phyloP scores from a whole-genome alignment of 2,797 vertebrate species.

The Anabacerthia variegaticeps region DNA sequence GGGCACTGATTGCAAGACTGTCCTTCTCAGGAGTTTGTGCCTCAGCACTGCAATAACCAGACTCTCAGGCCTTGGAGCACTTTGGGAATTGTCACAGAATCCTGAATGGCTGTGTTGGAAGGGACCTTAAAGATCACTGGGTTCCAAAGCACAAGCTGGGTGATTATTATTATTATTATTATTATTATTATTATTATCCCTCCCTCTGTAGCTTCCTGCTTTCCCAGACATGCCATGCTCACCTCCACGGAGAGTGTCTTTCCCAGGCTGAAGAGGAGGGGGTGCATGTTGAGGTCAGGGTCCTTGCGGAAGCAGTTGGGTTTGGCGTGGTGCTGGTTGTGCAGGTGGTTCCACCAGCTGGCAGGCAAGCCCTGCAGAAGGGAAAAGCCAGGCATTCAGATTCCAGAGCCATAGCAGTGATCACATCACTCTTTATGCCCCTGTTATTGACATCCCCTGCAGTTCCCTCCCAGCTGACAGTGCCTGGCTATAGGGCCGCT shows the following conservation, averaged over 20 bases:
- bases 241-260: constrained; percentile 80
- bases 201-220: neutral
- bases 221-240: neutral
- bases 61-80: neutral
- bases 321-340: constrained; percentile 86
- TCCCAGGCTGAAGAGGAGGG: constrained; percentile 80
- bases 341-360: constrained; percentile 84
- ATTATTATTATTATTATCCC: too few relatives aligned
- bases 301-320: constrained; percentile 85
- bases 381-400: neutral
- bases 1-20: neutral
- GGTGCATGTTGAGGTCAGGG: constrained; percentile 84
- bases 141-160: neutral
- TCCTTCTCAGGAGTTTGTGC: neutral
- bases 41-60: neutral
- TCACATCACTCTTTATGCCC: neutral
- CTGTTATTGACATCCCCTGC: neutral
- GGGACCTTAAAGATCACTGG: neutral
- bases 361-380: constrained; percentile 75
- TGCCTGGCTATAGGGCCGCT: neutral
- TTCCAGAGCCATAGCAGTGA: neutral
- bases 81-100: neutral
- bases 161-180: neutral
- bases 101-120: neutral
- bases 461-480: neutral